Percentiles rank a stretch among this genome's conserved stretches.
These are phyloP conservation scores for Anseranas semipalmata DNA, from an alignment of 2,113 vertebrate species.

Conservation along the genomic window DNA sequence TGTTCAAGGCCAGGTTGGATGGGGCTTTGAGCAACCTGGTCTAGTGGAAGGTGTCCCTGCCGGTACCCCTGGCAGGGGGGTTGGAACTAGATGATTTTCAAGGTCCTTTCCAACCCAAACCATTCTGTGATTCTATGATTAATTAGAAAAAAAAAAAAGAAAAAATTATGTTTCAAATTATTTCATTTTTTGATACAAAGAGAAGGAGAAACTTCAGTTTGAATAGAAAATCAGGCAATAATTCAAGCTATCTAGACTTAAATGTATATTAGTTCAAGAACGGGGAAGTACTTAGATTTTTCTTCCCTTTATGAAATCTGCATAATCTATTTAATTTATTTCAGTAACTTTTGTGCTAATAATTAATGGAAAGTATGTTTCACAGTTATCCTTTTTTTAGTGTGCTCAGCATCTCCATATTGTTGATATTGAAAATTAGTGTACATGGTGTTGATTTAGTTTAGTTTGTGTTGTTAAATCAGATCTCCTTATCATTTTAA, in stretches of 20 bases:
- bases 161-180: background rate
- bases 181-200: background rate
- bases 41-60: background rate
- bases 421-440: background rate
- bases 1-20: background rate
- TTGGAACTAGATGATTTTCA: background rate
- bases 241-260: fast-evolving
- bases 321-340: background rate
- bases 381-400: background rate
- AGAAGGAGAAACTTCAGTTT: background rate
- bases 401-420: fast-evolving
- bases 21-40: background rate
- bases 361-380: background rate
- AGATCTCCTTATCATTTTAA: background rate
- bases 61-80: background rate
- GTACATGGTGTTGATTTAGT: background rate
- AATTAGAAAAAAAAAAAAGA: background rate
- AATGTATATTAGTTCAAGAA: background rate
- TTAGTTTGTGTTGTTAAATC: background rate
- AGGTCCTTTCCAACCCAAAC: background rate
- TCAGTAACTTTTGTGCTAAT: background rate
- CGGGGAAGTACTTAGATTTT: background rate
- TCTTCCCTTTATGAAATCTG: background rate
- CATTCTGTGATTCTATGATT: background rate
- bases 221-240: background rate